A percentile compares a stretch with the other conserved stretches of the same genome.
These are phyloP conservation scores for Glyptemys insculpta DNA, from an alignment of 2,797 vertebrate species.

Conservation along the genomic window DNA sequence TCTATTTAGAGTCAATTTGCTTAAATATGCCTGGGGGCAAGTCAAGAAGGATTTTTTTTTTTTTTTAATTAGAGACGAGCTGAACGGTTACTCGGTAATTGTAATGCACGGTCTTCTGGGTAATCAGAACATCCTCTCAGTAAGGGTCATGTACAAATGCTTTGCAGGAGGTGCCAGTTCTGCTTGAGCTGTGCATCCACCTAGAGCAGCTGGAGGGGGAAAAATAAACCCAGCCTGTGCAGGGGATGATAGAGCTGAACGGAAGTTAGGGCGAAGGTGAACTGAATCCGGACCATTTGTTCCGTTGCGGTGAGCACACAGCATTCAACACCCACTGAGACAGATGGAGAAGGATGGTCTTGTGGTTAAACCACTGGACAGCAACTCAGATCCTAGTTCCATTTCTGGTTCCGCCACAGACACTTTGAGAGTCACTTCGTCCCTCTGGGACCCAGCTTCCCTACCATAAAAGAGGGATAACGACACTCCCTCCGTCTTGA, in stretches of 20 bases:
- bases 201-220: slow-evolving; percentile 6
- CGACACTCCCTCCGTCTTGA: not conserved
- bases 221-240: not conserved
- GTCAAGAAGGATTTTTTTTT: not conserved
- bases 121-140: slow-evolving; percentile 17
- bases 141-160: not conserved
- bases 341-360: not conserved
- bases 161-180: slow-evolving; percentile 40
- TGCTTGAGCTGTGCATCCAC: not conserved
- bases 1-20: slow-evolving; percentile 19
- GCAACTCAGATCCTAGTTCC: not conserved
- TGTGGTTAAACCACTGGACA: not conserved
- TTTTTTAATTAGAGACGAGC: slow-evolving; percentile 45
- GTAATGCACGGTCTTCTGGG: slow-evolving; percentile 58
- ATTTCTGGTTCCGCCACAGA: not conserved
- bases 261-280: not conserved
- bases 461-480: not conserved
- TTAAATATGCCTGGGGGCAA: slow-evolving; percentile 36
- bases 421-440: not conserved
- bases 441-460: not conserved
- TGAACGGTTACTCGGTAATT: slow-evolving; percentile 29
- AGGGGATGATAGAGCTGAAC: not conserved
- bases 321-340: not conserved
- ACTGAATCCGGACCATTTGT: not conserved
- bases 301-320: not conserved